Conservation (phyloP, 2,888 invertebrate genomes). For the Drosophila neonasuta region DNA sequence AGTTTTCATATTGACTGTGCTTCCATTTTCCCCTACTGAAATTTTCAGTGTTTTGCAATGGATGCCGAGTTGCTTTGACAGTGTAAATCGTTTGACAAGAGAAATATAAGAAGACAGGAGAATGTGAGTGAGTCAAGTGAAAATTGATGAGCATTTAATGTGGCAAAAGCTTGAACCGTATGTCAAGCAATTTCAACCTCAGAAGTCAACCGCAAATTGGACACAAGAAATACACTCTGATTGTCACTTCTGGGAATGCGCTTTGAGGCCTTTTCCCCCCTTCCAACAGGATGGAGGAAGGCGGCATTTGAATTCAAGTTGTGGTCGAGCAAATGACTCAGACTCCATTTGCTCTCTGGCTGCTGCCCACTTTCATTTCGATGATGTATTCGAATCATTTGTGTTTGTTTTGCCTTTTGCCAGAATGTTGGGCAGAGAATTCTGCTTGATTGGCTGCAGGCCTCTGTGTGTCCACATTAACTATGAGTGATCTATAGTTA, state of each 20-base stretch:
- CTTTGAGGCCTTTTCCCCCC: background rate
- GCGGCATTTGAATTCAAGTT: constrained; percentile 14
- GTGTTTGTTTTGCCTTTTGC: constrained; percentile 14
- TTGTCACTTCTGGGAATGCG: background rate
- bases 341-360: background rate
- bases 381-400: constrained; percentile 27
- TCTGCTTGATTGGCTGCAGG: constrained; percentile 44
- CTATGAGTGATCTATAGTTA: constrained; percentile 72
- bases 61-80: constrained; percentile 25
- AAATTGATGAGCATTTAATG: constrained; percentile 27
- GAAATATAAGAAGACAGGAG: background rate
- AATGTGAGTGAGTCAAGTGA: background rate
- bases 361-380: background rate
- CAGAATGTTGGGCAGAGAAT: constrained; percentile 7
- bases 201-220: constrained; percentile 13
- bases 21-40: background rate
- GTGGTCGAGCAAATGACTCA: constrained; percentile 27
- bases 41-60: constrained; percentile 6
- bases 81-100: constrained; percentile 25
- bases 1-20: no score
- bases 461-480: constrained; percentile 12
- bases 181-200: constrained; percentile 19
- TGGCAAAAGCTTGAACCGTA: constrained; percentile 7
- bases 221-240: background rate
- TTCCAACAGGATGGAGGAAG: background rate